Evolutionary conservation across 2,888 invertebrate species (phyloP), one percentile per base, ranked within the genome.

Genomic region (Agriopis marginaria): DNA sequence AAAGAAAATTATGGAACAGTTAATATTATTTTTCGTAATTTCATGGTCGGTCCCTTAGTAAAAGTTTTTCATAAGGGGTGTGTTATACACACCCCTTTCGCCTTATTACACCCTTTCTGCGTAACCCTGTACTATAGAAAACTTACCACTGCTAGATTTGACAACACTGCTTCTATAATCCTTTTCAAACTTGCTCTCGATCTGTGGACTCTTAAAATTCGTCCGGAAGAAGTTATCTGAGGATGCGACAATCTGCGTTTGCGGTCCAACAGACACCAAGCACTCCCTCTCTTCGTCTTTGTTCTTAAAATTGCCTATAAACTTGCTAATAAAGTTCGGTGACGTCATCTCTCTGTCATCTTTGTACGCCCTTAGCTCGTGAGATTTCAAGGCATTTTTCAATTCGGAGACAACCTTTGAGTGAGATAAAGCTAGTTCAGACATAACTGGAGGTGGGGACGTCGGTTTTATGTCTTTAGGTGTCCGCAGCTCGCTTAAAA

Each of bases 211-310:
- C 78, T 91, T 93, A 71, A 94, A 94, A 72, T 93, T 93, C 0
- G 94, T 94, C 44, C 91, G 82, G 74, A 94, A 94, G 79, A 91
- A 93, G 74, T 94, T 94, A 32, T 94, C 94, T 0, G 93, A 93
- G 0, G 94, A 94, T 0, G 94, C 94, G 0, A 94, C 92, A 11
- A 94, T 90, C 66, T 93, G 93, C 0, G 84, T 85, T 64, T 85
- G 90, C 1, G 79, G 83, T 1, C 80, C 81, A 0, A 80, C 59
- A 0, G 86, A 77, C 3, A 94, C 91, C 11, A 94, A 70, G 40
- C 91, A 90, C 49, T 94, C 94, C 0, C 88, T 79, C 50, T 94
- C 94, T 45, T 94, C 94, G 68, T 92, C 93, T 51, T 91, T 92
- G 60, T 73, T 83, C 73, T 92, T 93, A 69, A 93, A 92, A 71